These are phyloP conservation scores for Podarcis raffonei DNA, from an alignment of 2,113 vertebrate species.

Conservation along the genomic window DNA sequence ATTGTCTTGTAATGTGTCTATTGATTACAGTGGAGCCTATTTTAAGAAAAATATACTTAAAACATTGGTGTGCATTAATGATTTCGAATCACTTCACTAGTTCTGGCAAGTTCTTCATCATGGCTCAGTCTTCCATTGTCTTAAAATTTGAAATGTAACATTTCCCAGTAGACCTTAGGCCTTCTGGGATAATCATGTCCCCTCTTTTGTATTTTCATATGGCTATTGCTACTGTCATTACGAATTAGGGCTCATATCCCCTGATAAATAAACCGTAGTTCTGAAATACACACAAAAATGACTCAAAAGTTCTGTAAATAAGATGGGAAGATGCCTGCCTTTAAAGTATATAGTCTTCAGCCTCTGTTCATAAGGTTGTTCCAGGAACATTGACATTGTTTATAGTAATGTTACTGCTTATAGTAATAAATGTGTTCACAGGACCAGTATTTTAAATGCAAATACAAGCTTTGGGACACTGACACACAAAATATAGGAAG, in stretches of 20 bases:
- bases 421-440: neutral
- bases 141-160: neutral
- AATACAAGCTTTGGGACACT: neutral
- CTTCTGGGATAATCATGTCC: neutral
- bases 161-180: neutral
- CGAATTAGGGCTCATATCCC: neutral
- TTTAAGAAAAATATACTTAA: neutral
- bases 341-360: neutral
- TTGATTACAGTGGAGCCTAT: neutral
- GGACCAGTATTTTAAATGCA: neutral
- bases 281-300: neutral
- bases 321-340: neutral
- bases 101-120: neutral
- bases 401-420: neutral
- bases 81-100: neutral
- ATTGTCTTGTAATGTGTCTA: neutral
- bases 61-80: neutral
- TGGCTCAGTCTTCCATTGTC: neutral
- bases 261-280: neutral
- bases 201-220: neutral
- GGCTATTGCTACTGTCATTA: neutral
- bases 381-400: neutral
- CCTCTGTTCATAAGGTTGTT: neutral
- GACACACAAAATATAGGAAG: neutral
- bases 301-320: neutral